Percentiles rank a stretch among this genome's conserved stretches.
Conservation (phyloP, 2,797 vertebrate species). For the Takifugu rubripes region DNA sequence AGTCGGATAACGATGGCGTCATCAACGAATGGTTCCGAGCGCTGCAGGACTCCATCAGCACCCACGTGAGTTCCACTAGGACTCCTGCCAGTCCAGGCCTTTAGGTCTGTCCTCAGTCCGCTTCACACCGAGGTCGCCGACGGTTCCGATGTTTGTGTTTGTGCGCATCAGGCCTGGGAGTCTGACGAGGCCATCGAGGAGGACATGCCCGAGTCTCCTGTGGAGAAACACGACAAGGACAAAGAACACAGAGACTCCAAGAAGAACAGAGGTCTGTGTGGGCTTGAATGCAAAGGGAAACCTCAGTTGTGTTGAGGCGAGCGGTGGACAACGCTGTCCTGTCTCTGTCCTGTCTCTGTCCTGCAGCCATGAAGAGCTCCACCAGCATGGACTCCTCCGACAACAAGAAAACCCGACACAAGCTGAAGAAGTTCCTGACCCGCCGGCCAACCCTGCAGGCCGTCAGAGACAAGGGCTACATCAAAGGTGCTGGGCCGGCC, state of each 20-base stretch:
- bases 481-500: constrained; percentile 81
- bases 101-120: neutral
- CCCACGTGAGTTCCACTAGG: constrained; percentile 76
- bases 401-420: constrained; percentile 94
- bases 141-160: constrained; percentile 19
- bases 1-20: constrained; percentile 87
- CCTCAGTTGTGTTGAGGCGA: constrained; percentile 13
- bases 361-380: constrained; percentile 81
- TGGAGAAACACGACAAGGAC: constrained; percentile 90
- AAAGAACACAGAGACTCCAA: constrained; percentile 89
- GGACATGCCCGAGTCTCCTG: constrained; percentile 88
- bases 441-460: constrained; percentile 92
- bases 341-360: constrained; percentile 19
- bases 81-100: too few species aligned
- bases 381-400: constrained; percentile 84
- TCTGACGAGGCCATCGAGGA: constrained; percentile 88
- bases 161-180: constrained; percentile 77
- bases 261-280: constrained; percentile 83
- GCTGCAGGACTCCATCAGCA: constrained; percentile 83
- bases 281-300: neutral
- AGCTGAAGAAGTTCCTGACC: constrained; percentile 95
- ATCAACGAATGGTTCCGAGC: constrained; percentile 88
- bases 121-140: neutral
- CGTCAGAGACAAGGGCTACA: constrained; percentile 95
- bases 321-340: constrained; percentile 19